A percentile compares a stretch with the other conserved stretches of the same genome.
Conservation (phyloP, 2,888 invertebrate genomes). For the Hofmannophila pseudospretella region DNA sequence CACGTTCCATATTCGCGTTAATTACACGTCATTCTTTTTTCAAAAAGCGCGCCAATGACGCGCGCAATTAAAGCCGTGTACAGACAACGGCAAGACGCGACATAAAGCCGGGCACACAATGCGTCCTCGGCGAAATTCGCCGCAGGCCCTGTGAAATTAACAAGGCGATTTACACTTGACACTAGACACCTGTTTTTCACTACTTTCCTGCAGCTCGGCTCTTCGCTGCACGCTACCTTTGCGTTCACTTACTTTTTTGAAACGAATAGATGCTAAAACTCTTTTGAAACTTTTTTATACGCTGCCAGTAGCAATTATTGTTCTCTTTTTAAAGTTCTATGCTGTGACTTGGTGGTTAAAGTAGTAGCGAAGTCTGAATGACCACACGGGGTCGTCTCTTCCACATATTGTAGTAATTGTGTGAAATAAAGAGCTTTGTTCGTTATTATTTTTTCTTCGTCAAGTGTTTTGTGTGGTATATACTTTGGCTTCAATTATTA, state of each 20-base stretch:
- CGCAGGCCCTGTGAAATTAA: slow-evolving; percentile 76
- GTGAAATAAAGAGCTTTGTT: slow-evolving; percentile 69
- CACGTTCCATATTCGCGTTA: slow-evolving; percentile 78
- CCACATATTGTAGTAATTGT: slow-evolving; percentile 62
- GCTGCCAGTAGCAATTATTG: slow-evolving; percentile 18
- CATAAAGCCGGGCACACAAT: slow-evolving; percentile 76
- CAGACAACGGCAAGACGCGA: slow-evolving; percentile 76
- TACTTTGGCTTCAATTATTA: neutral
- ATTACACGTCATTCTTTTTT: slow-evolving; percentile 79
- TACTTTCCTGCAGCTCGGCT: slow-evolving; percentile 51
- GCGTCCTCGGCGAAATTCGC: slow-evolving; percentile 76
- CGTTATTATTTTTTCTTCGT: slow-evolving; percentile 48
- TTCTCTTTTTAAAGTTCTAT: slow-evolving; percentile 19
- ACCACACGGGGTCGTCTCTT: slow-evolving; percentile 38
- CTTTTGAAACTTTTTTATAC: slow-evolving; percentile 16
- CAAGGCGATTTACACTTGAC: slow-evolving; percentile 79
- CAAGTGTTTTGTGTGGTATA: slow-evolving; percentile 12
- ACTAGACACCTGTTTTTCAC: slow-evolving; percentile 70
- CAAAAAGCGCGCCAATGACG: slow-evolving; percentile 77
- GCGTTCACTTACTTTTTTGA: slow-evolving; percentile 35
- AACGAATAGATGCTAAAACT: slow-evolving; percentile 16
- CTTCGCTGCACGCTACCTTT: slow-evolving; percentile 35
- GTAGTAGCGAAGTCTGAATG: slow-evolving; percentile 37
- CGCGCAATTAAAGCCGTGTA: slow-evolving; percentile 76
- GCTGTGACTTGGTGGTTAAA: slow-evolving; percentile 35